phyloP scores from a whole-genome alignment of 2,797 vertebrate genomes.

The Loris lydekkerianus region DNA sequence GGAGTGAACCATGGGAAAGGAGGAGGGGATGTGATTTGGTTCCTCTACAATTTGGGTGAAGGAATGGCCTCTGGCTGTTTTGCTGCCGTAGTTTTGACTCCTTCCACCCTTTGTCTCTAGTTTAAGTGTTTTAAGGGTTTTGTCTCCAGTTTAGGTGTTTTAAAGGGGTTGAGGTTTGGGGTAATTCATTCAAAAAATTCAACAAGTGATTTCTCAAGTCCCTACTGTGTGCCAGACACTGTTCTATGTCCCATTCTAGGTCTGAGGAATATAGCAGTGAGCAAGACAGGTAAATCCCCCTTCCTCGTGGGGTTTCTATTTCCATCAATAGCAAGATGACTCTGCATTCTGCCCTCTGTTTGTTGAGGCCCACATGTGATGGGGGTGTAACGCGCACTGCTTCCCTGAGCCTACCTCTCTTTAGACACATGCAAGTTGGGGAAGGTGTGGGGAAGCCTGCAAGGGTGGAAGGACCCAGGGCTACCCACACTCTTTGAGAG shows the following conservation, averaged over 20 bases:
- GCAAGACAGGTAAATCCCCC: neutral
- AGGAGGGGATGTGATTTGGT: neutral
- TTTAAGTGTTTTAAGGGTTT: neutral
- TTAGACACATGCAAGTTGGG: neutral
- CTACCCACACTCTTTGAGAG: neutral
- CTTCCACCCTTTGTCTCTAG: neutral
- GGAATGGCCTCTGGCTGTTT: neutral
- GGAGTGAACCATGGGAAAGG: neutral
- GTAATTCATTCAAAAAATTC: slow-evolving; percentile 46
- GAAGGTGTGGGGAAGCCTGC: neutral
- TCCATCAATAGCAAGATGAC: neutral
- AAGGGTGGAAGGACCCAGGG: neutral
- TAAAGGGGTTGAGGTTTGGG: neutral
- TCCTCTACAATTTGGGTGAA: neutral
- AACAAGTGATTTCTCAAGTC: neutral
- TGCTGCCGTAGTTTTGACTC: neutral
- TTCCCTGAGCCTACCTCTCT: neutral
- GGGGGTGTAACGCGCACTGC: neutral
- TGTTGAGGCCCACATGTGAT: neutral
- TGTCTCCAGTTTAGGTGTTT: neutral
- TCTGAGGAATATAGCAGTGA: neutral
- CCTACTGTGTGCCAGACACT: neutral
- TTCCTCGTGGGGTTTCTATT: neutral
- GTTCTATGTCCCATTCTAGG: neutral
- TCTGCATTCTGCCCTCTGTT: neutral